Evolutionary conservation across 2,888 invertebrate species (phyloP), one percentile per base, ranked within the genome.

Genomic region (Hemicrepidius hirtus): DNA sequence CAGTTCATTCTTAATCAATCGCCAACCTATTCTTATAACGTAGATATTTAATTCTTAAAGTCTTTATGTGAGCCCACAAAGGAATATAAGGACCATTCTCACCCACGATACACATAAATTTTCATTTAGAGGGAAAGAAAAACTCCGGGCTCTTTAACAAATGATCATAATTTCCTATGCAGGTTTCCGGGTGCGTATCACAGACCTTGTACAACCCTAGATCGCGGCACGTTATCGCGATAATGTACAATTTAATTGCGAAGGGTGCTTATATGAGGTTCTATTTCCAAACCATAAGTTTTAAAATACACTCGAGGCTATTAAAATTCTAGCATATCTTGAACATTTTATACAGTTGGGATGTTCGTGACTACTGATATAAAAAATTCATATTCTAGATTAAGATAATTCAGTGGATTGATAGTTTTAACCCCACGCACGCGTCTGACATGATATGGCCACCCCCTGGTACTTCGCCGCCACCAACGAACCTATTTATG

Each of bases 101-200:
- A 70, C 74, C 73, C 73, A 73, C 67, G 71, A 67, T 65, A 63
- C 53, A 53, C 63, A 75, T 78, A 78, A 78, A 78, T 78, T 78
- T 75, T 76, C 78, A 77, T 78, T 78, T 72, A 50, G 46, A 46
- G 50, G 74, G 67, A 73, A 77, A 71, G 73, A 73, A 78, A 76
- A 78, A 72, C 65, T 63, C 68, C 64, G 59, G 62, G 68, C 73
- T 72, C 72, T 74, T 75, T 77, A 77, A 76, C 77, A 78, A 78
- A 78, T 76, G 77, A 74, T 78, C 75, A 78, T 78, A 77, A 78
- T 78, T 78, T 78, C 75, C 75, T 75, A 69, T 75, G 71, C 71
- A 65, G 40, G 71, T 71, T 71, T 71, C 71, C 71, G 71, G 71
- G 12, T 28, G 53, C 20, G 20, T 49, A 49, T 59, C 71, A 66